Evolutionary conservation across 2,888 invertebrate species (phyloP).

Genomic region (Diaperis boleti): DNA sequence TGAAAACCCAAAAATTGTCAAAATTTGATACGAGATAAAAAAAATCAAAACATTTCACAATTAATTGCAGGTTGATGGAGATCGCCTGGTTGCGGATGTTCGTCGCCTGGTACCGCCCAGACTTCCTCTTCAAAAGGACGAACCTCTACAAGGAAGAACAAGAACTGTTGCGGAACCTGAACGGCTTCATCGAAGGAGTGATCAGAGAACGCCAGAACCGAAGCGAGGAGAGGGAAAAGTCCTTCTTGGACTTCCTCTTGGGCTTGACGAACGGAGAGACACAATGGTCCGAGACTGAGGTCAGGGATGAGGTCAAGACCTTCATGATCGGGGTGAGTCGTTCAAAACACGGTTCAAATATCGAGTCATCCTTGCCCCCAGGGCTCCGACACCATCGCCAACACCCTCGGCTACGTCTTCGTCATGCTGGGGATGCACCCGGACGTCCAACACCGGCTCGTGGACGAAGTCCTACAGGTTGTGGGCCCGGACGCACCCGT

Average conservation of each 20-base stretch:
- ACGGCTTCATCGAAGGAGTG: not conserved
- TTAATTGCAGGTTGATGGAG: not conserved
- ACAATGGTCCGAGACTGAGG: slow-evolving; percentile 34
- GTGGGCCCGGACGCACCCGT: slow-evolving; percentile 28
- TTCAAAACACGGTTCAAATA: too few relatives aligned
- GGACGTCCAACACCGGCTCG: slow-evolving; percentile 42
- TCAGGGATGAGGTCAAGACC: slow-evolving; percentile 43
- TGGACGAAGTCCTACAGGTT: slow-evolving; percentile 40
- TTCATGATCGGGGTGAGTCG: slow-evolving; percentile 43
- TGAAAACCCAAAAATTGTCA: too few relatives aligned
- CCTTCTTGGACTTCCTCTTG: slow-evolving; percentile 2
- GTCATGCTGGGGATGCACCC: slow-evolving; percentile 44
- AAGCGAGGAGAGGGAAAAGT: not conserved
- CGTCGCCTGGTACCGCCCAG: not conserved
- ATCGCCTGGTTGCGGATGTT: not conserved
- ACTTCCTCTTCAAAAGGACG: not conserved
- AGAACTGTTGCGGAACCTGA: not conserved
- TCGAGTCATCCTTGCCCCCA: too few relatives aligned
- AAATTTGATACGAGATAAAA: too few relatives aligned
- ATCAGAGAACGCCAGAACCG: not conserved
- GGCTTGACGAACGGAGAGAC: not conserved
- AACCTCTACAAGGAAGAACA: not conserved
- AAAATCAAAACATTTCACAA: too few relatives aligned
- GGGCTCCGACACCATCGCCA: slow-evolving; percentile 43
- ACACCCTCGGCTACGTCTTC: slow-evolving; percentile 36